Conservation (phyloP, 2,888 invertebrate species). For the Omphaloscelis lunosa region DNA sequence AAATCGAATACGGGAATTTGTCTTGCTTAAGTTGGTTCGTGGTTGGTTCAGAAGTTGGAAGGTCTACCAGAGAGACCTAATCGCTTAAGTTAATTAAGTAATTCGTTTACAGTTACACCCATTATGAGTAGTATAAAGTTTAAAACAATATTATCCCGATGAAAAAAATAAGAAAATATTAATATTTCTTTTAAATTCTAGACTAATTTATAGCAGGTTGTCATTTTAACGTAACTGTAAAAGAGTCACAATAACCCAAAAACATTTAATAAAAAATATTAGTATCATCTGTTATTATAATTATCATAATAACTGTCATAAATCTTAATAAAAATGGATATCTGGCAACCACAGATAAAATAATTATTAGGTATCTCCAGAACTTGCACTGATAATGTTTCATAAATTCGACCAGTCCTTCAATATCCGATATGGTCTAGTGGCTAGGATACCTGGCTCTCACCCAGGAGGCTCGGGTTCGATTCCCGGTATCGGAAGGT, state of each 20-base stretch:
- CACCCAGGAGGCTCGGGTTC: slow-evolving; percentile 92
- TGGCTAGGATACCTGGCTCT: slow-evolving; percentile 92
- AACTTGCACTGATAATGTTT: not conserved
- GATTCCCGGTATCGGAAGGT: slow-evolving; percentile 91
- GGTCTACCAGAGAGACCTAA: not conserved
- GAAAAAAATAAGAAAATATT: slow-evolving; percentile 5
- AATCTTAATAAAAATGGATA: slow-evolving; percentile 26
- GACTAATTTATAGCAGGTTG: slow-evolving; percentile 5
- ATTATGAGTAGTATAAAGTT: not conserved
- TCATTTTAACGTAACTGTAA: slow-evolving; percentile 5
- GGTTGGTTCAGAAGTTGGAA: slow-evolving; percentile 1
- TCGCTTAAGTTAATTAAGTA: not conserved
- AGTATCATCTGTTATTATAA: slow-evolving; percentile 21
- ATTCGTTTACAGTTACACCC: not conserved
- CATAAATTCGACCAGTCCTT: rapidly evolving
- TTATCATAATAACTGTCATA: slow-evolving; percentile 25
- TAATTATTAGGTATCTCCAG: no score
- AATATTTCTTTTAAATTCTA: slow-evolving; percentile 12
- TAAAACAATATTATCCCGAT: not conserved
- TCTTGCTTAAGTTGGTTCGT: not conserved
- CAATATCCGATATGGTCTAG: slow-evolving; percentile 91
- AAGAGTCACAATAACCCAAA: slow-evolving; percentile 20
- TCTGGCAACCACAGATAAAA: slow-evolving; percentile 1
- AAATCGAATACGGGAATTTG: no score
- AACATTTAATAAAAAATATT: slow-evolving; percentile 27